Base-by-base conservation (phyloP, 2,888 invertebrate species). In the Cerastis rubricosa region DNA sequence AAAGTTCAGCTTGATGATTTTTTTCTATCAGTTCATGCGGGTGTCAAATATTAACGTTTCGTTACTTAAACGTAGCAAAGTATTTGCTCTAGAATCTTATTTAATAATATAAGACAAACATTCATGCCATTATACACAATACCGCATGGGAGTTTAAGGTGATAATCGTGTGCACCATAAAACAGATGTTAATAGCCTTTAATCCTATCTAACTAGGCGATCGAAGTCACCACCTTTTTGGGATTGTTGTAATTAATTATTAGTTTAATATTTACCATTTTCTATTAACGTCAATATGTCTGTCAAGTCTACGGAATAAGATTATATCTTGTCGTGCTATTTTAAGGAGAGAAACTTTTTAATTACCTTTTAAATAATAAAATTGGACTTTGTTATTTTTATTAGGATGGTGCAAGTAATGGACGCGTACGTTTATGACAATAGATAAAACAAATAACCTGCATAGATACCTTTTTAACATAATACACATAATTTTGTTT, bases 201-300 rank as follows among this genome's bases (percentile, higher is more conserved):
- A 85, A 87, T 85, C 82, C 81, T 86, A 89, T 88, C 88, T 88
- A 81, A 82, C 73, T 80, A 73, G 84, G 84, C 86, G 86, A 89
- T 88, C 89, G 79, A 83, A 87, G 88, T 88, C 89, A 86, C 85
- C 88, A 89, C 88, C 87, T 89, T 85, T 87, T 87, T 85, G 78
- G 88, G 81, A 88, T 87, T 87, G 88, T 79, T 74, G 78, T 85
- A 87, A 88, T 89, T 87, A 89, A 88, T 87, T 87, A 87, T 88
- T 85, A 86, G 84, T 86, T 85, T 80, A 84, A 85, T 88, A 80
- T 85, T 84, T 80, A 83, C 80, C 45, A 78, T 81, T 78, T 87
- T 78, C 77, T 78, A 84, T 86, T 84, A 84, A 83, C 77, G 85
- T 87, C 84, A 83, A 68, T 85, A 78, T 82, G 77, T 84, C 76